Evolutionary conservation across 2,113 vertebrate genomes (phyloP).

Genomic region (Sebastes schlegelii): DNA sequence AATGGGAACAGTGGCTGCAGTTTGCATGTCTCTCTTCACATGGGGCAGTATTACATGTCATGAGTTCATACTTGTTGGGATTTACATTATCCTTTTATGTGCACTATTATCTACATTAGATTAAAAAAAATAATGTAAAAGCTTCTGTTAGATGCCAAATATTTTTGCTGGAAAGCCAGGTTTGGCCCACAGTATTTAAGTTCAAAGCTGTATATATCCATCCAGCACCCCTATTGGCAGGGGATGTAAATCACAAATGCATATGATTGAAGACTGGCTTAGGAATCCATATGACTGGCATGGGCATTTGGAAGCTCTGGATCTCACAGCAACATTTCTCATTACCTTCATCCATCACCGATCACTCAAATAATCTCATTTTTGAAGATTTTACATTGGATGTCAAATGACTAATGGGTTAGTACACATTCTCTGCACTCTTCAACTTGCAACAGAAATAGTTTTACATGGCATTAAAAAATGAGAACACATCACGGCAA

Average conservation of each 20-base stretch:
- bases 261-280: neutral
- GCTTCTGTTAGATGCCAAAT: neutral
- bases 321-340: neutral
- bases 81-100: neutral
- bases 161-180: neutral
- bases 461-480: neutral
- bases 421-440: neutral
- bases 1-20: neutral
- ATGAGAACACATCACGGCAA: neutral
- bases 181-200: neutral
- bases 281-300: too few species aligned
- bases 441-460: neutral
- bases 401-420: neutral
- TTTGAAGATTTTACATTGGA: neutral
- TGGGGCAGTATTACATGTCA: too few species aligned
- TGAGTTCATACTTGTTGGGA: neutral
- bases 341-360: neutral
- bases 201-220: neutral
- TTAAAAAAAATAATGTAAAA: too few species aligned
- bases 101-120: neutral
- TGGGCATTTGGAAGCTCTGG: neutral
- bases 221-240: neutral
- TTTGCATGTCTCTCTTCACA: neutral
- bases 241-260: neutral
- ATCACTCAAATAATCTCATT: neutral